Base-by-base conservation (phyloP, 2,797 vertebrate genomes). In the Gastrophryne carolinensis region DNA sequence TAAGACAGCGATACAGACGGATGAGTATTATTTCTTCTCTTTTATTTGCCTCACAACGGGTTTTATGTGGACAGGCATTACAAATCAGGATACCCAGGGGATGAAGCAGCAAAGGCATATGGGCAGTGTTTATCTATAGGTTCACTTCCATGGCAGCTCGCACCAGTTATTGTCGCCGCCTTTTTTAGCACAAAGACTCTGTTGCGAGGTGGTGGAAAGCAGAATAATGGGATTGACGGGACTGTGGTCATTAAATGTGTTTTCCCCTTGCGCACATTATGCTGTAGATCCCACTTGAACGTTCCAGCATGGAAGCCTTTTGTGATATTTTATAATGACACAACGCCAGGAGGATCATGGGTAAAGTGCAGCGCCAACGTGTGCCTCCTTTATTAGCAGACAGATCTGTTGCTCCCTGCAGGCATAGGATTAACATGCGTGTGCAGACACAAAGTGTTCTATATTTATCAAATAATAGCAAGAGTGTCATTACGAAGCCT, bases 391-490 rank as follows among this genome's bases (percentile, higher is more conserved):
- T 67, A 57, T 50, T 60, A 67, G 13, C 35, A 57, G 27, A 35
- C 44, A 5, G 63, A 75, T 66, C 72, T 60, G 52, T 58, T 67
- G 39, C 57, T 69, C 54, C 73, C 73, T 53, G 44, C 53, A 37
- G 64, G 64, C 41, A 6, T 24, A 41, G 44, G 73, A 70, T 76
- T 76, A 69, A 62, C 32, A 39, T 70, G 65, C 47, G n/a, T 52
- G 26, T 65, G 60, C 21, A 58, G 21, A 57, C 13, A 54, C 54
- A 75, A 75, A 68, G 54, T 30, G 64, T 41, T 69, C 73, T 63
- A 69, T 69, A 76, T 70, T 69, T 76, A 69, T 62, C 73, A 69
- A 54, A 63, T 68, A 68, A 68, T 75, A 49, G 23, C 41, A 10
- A 26, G 27, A 44, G 53, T 66, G 60, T 74, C 73, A 68, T 68